Base-by-base conservation (phyloP, 2,888 invertebrate genomes). In the Apamea epomidion region DNA sequence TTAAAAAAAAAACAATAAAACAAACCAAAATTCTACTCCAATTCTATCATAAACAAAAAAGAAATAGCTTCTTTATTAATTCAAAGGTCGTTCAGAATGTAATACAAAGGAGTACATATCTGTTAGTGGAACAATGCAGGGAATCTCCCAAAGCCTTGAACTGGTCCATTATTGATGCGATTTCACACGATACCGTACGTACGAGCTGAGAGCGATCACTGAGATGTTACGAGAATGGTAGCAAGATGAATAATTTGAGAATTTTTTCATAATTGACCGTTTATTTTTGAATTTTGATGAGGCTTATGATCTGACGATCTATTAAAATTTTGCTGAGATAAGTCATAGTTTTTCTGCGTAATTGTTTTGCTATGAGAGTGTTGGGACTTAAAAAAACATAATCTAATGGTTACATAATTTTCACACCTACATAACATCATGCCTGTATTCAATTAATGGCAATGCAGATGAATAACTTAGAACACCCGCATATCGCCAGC, bases 131-230 rank as follows among this genome's bases (percentile, higher is more conserved):
- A 90, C 88, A 90, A 89, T 90, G 87, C 82, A 85, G 90, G 86
- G 90, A 89, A 90, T 92, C 91, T 91, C 90, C 88, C 84, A 88
- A 81, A 88, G 81, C 92, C 92, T 92, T 92, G 91, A 90, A 86
- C 88, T 87, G 88, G 75, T 79, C 88, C 84, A 88, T 90, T 90
- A 89, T 83, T 87, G 88, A 82, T 85, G 87, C 80, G 82, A 89
- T 91, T 93, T 92, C 91, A 91, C 92, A 93, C 92, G 92, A 92
- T 90, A 88, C 87, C 85, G 64, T 78, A 80, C 74, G 77, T 84
- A 84, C 83, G 82, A 83, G 81, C 84, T 80, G 85, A 88, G 79
- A 80, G 64, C 58, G 88, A 82, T 85, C 83, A 86, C 84, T 76
- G 82, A 86, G 86, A 89, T 89, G 86, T 90, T 78, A 84, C 83